Base-by-base conservation (phyloP, 2,888 invertebrate genomes). In the Epinotia bilunana region DNA sequence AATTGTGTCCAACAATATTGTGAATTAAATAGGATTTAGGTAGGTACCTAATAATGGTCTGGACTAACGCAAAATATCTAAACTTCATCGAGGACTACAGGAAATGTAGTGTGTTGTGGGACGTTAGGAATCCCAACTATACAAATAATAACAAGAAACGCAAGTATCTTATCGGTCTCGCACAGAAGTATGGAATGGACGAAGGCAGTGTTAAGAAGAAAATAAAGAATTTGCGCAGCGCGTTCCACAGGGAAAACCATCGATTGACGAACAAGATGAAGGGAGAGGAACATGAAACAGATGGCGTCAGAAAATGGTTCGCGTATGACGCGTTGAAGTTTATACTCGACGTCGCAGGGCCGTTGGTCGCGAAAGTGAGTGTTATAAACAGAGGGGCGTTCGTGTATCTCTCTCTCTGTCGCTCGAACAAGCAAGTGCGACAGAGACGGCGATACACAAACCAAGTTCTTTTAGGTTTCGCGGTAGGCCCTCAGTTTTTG, bases 291-390 rank as follows among this genome's bases (percentile, higher is more conserved):
- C 69, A 69, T 28, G 74, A 74, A 23, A 53, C 33, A 7, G 69
- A 69, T 28, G 69, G 46, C 16, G 23, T 69, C n/a, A 46, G 74
- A 43, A 74, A 71, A 71, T 74, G 74, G 74, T 74, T 74, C 53
- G 74, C 74, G n/a, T 74, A 74, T 62, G 74, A 74, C 53, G 46
- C 74, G 12, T 64, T 74, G 53, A 58, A 70, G 63, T 74, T 74
- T 43, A 71, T 74, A 53, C 70, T 74, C 0, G 70, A 74, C 13
- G 74, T 71, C n/a, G 11, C 70, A 16, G 70, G 65, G 6, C 13
- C 74, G 23, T 60, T 33, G 13, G 20, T 60, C 0, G 63, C 62
- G 9, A 70, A 65, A 13, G 74, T 71, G 55, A 71, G 74, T 73
- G 11, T 39, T 18, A 53, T 23, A 4, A 39, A 39, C 13, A 33